phyloP scores from a whole-genome alignment of 2,113 vertebrate genomes.

The Mormyrus lacerda region DNA sequence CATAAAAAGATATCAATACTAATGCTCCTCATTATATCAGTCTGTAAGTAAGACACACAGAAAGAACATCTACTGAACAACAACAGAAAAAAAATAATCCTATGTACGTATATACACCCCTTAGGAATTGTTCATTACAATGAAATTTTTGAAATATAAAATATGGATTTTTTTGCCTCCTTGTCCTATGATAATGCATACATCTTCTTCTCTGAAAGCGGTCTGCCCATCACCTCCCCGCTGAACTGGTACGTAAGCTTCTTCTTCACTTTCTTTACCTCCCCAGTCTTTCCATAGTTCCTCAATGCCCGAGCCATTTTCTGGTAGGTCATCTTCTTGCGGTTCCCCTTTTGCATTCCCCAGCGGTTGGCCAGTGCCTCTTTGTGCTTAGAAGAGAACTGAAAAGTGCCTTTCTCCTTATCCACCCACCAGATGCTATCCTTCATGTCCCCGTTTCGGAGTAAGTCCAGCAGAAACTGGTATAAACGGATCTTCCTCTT shows the following conservation, averaged over 20 bases:
- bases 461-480: conserved; percentile 94
- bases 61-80: neutral
- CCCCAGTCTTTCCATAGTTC: conserved; percentile 97
- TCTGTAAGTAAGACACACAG: neutral
- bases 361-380: conserved; percentile 89
- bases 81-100: neutral
- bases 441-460: conserved; percentile 93
- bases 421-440: conserved; percentile 99
- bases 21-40: neutral
- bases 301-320: conserved; percentile 96
- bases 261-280: conserved; percentile 98
- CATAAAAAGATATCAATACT: neutral
- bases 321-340: conserved; percentile 99
- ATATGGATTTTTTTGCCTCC: neutral
- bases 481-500: conserved; percentile 98
- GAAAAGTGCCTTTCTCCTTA: conserved; percentile 95
- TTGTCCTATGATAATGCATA: neutral
- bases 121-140: neutral
- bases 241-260: conserved; percentile 99
- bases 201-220: conserved; percentile 64
- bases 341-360: conserved; percentile 97
- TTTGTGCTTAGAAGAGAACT: conserved; percentile 99
- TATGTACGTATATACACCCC: neutral
- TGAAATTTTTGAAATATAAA: neutral
- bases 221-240: conserved; percentile 80